Percentiles rank a stretch among this genome's conserved stretches.
phyloP scores from a whole-genome alignment of 2,888 invertebrate genomes.

The Lymantria monacha region DNA sequence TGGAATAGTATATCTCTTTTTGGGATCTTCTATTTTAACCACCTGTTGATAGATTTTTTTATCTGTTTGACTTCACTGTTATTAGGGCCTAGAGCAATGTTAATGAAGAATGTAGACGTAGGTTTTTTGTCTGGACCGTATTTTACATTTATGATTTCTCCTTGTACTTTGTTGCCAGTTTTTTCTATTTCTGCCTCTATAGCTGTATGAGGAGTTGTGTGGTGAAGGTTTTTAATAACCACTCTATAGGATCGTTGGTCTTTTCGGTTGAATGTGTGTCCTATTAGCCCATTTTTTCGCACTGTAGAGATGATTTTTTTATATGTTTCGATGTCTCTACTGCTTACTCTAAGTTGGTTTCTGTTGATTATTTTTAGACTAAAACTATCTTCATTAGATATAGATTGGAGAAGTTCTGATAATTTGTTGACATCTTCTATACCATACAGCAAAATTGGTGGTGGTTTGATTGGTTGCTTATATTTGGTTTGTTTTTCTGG shows the following conservation, averaged over 20 bases:
- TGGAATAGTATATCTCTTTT: no score
- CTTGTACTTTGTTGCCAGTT: neutral
- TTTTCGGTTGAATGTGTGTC: no score
- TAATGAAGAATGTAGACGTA: no score
- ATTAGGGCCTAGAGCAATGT: no score
- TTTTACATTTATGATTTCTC: constrained; percentile 2
- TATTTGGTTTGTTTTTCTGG: no score
- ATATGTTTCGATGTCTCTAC: neutral
- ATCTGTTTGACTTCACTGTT: no score
- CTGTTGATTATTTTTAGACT: neutral
- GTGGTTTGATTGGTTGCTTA: neutral
- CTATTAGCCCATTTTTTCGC: constrained; percentile 7
- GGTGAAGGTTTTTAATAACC: constrained; percentile 12
- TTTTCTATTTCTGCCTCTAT: neutral
- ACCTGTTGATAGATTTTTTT: no score
- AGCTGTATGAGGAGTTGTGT: neutral
- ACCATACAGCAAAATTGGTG: neutral
- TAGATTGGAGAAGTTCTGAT: neutral
- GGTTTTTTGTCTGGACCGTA: no score
- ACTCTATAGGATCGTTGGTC: constrained; percentile 1
- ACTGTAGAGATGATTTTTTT: neutral
- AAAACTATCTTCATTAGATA: neutral
- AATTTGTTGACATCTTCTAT: neutral
- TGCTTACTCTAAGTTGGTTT: neutral
- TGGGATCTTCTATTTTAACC: no score